phyloP scores from a whole-genome alignment of 2,797 vertebrate species.

The Anguilla pacifica region DNA sequence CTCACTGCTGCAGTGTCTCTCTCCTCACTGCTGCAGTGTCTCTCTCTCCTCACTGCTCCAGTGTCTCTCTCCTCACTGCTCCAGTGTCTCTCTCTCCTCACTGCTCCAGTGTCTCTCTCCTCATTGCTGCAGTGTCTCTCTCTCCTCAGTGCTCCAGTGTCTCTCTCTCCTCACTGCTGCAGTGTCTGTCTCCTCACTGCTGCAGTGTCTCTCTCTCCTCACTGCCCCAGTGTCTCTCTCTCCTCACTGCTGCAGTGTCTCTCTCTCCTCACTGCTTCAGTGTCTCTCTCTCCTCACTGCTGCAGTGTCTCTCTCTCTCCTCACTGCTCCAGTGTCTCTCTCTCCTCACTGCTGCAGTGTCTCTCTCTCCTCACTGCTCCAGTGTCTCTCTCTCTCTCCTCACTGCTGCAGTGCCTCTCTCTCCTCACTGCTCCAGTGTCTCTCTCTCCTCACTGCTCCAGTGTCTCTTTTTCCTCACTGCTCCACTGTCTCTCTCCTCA shows the following conservation, averaged over 20 bases:
- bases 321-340: too few species aligned
- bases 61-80: neutral
- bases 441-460: neutral
- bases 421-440: constrained; percentile 1
- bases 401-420: neutral
- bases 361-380: too few species aligned
- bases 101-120: too few species aligned
- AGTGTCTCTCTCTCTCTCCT: too few species aligned
- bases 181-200: neutral
- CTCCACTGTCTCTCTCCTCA: neutral
- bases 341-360: too few species aligned
- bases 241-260: too few species aligned
- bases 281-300: too few species aligned
- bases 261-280: too few species aligned
- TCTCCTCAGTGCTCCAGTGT: too few species aligned
- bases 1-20: neutral
- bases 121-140: neutral
- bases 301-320: too few species aligned
- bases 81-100: neutral
- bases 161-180: neutral
- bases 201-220: too few species aligned
- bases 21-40: constrained; percentile 3
- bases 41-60: neutral
- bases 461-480: neutral
- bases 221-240: too few species aligned